Evolutionary conservation across 1,140 invertebrate species (phyloP).

Genomic region (Batillaria attramentaria): DNA sequence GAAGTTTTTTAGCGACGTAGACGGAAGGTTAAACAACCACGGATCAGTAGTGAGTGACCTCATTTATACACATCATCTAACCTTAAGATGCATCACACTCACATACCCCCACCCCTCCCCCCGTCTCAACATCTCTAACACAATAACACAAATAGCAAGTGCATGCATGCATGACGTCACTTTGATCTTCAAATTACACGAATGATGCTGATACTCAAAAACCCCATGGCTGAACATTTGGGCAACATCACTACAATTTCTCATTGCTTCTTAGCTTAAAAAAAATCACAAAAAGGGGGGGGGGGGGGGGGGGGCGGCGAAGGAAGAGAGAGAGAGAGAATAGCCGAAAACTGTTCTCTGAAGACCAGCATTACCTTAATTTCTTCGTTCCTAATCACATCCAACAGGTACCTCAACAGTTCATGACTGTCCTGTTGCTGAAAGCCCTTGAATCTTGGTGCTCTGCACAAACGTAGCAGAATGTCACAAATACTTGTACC

Average conservation of each 20-base stretch:
- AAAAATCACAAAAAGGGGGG: background rate
- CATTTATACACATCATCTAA: too few species aligned
- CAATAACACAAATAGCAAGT: too few species aligned
- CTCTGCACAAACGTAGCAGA: slow-evolving; percentile 69
- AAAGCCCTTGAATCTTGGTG: slow-evolving; percentile 88
- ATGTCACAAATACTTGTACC: too few species aligned
- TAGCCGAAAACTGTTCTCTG: background rate
- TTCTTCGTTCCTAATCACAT: slow-evolving; percentile 83
- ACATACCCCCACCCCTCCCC: too few species aligned
- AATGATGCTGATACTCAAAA: background rate
- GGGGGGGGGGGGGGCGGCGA: background rate
- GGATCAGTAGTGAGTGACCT: too few species aligned
- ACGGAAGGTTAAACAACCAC: too few species aligned
- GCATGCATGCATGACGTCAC: too few species aligned
- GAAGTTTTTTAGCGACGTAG: too few species aligned
- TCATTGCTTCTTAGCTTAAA: background rate
- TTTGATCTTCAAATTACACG: too few species aligned
- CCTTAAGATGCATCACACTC: too few species aligned
- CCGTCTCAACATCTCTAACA: too few species aligned
- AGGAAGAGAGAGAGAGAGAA: background rate
- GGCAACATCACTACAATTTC: background rate
- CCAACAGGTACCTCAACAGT: slow-evolving; percentile 88
- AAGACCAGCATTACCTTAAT: slow-evolving; percentile 63
- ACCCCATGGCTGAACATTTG: background rate
- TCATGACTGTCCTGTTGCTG: slow-evolving; percentile 98